These are phyloP conservation scores for Bimastos eiseni DNA, from an alignment of 2,888 invertebrate genomes.

Conservation along the genomic window DNA sequence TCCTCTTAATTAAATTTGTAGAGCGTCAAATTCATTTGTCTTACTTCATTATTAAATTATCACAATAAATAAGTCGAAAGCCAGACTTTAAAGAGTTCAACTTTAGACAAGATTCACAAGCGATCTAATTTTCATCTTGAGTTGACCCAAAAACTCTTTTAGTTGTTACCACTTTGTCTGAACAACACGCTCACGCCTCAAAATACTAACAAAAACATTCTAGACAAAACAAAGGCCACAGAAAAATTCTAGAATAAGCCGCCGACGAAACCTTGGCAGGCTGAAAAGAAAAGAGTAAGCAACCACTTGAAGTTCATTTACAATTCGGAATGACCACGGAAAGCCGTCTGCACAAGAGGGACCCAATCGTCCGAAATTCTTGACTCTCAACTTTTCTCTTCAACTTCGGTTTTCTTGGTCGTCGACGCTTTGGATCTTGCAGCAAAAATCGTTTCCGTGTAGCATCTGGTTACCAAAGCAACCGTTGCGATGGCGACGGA, in stretches of 20 bases:
- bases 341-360: background rate
- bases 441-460: background rate
- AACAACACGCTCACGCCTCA: background rate
- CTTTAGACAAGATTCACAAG: background rate
- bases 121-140: background rate
- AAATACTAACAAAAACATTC: background rate
- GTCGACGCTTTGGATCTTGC: background rate
- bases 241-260: background rate
- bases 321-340: constrained; percentile 5
- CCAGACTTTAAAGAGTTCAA: background rate
- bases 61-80: background rate
- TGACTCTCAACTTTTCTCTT: background rate
- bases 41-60: background rate
- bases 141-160: background rate
- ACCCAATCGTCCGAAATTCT: background rate
- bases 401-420: background rate
- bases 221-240: constrained; percentile 5
- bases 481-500: background rate
- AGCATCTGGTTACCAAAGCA: background rate
- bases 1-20: background rate
- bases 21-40: background rate
- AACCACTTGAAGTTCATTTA: background rate
- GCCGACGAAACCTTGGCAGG: constrained; percentile 13
- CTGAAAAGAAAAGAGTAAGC: background rate
- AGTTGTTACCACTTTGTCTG: background rate